phyloP scores from a whole-genome alignment of 64 coral and sea anemone genomes.

The Montipora capricornis region DNA sequence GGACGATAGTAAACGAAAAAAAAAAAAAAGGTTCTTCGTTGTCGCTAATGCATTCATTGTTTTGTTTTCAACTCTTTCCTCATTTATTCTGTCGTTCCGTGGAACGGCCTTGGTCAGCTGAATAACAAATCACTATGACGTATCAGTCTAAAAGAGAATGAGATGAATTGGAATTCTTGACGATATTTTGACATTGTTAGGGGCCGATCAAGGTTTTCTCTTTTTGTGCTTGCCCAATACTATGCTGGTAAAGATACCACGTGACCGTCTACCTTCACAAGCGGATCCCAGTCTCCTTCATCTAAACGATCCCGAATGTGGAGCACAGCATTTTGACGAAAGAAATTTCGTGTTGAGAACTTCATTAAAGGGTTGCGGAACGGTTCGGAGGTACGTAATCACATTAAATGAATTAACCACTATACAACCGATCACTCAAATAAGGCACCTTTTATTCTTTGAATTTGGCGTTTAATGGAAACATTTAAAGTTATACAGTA shows the following conservation, averaged over 20 bases:
- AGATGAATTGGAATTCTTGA: neutral
- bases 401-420: neutral
- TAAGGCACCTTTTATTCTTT: too few species aligned
- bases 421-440: too few species aligned
- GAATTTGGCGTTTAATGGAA: too few species aligned
- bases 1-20: too few species aligned
- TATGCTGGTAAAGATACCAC: conserved; percentile 31
- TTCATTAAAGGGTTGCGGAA: conserved; percentile 67
- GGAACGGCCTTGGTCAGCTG: too few species aligned
- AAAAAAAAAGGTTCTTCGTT: too few species aligned
- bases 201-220: neutral
- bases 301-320: conserved; percentile 68
- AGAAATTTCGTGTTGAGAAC: conserved; percentile 47
- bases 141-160: neutral
- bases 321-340: neutral
- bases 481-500: too few species aligned
- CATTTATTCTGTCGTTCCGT: too few species aligned
- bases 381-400: conserved; percentile 26
- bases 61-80: too few species aligned
- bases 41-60: too few species aligned
- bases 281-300: conserved; percentile 52
- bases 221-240: conserved; percentile 2
- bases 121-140: too few species aligned
- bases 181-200: neutral
- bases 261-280: neutral